phyloP scores from a whole-genome alignment of 2,113 vertebrate species.

The Oreochromis spilurus region DNA sequence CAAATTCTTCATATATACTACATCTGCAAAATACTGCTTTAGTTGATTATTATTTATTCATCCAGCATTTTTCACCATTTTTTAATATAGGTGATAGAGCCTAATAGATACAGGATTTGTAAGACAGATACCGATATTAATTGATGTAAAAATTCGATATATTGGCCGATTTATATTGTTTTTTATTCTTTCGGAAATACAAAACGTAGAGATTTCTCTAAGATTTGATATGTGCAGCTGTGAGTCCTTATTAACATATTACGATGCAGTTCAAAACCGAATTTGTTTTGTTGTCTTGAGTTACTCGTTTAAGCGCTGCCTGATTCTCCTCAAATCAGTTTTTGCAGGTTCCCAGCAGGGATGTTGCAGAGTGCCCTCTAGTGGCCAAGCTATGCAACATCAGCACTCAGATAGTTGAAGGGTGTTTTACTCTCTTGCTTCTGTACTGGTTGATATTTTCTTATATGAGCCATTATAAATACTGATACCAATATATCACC shows the following conservation, averaged over 20 bases:
- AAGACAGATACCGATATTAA: not conserved
- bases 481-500: not conserved
- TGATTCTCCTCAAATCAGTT: not conserved
- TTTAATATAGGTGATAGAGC: not conserved
- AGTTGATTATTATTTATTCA: not conserved
- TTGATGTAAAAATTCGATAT: not conserved
- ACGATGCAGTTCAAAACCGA: not conserved
- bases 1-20: not conserved
- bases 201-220: not conserved
- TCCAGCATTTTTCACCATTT: not conserved
- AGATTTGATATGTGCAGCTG: not conserved
- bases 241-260: not conserved
- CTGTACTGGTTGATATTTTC: not conserved
- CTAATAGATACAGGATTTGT: not conserved
- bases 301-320: not conserved
- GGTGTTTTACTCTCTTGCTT: not conserved
- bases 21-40: not conserved
- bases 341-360: not conserved
- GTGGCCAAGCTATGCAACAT: not conserved
- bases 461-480: not conserved
- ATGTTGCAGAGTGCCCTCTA: not conserved
- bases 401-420: not conserved
- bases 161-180: not conserved
- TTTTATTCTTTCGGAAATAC: not conserved
- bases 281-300: not conserved